Conservation (phyloP, 2,113 vertebrate genomes). For the Orientallactaga bullata region DNA sequence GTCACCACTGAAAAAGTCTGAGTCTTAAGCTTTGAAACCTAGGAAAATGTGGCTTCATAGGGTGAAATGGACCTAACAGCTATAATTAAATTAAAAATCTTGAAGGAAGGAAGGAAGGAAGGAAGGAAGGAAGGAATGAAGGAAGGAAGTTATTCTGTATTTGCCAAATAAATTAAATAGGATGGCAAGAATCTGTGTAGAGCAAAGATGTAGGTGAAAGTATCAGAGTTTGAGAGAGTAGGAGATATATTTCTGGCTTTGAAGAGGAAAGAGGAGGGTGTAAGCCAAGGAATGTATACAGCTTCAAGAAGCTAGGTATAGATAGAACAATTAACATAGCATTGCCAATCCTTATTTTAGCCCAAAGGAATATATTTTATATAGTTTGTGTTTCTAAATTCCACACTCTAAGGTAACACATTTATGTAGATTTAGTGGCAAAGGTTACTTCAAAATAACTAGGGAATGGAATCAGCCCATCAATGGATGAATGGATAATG, state of each 20-base stretch:
- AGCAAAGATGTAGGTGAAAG: not conserved
- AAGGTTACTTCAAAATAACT: too few species aligned
- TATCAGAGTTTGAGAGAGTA: not conserved
- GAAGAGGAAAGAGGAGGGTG: not conserved
- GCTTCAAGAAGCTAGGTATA: not conserved
- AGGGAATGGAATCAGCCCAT: too few species aligned
- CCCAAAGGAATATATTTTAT: not conserved
- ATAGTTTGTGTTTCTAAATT: not conserved
- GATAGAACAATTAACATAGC: not conserved
- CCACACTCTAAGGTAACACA: not conserved
- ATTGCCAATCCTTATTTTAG: not conserved
- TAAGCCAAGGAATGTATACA: not conserved
- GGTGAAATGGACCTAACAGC: not conserved
- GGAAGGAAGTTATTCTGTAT: not conserved
- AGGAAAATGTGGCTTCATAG: not conserved
- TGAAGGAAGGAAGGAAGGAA: too few species aligned
- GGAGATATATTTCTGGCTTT: not conserved
- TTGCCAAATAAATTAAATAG: not conserved
- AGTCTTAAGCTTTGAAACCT: not conserved
- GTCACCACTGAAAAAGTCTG: fast-evolving
- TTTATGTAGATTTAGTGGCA: not conserved
- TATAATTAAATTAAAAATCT: not conserved
- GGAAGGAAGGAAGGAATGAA: too few species aligned
- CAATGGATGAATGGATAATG: too few species aligned
- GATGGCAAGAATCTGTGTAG: not conserved